Evolutionary conservation across 2,797 vertebrate species (phyloP).

Genomic region (Gobionotothen gibberifrons): DNA sequence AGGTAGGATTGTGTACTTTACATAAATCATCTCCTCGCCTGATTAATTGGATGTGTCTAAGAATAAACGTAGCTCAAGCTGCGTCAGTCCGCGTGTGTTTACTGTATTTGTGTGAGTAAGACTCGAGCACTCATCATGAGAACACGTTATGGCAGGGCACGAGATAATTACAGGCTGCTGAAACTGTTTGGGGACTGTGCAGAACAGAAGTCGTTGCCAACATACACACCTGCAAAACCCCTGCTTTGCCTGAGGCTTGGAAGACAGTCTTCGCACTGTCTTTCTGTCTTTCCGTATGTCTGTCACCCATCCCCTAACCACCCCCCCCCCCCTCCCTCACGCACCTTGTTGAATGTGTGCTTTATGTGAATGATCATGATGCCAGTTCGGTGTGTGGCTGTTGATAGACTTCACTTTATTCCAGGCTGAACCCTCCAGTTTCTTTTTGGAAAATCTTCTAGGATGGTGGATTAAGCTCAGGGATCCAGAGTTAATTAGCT

Average conservation of each 20-base stretch:
- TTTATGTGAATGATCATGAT: slow-evolving; percentile 64
- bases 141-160: slow-evolving; percentile 84
- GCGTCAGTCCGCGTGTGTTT: slow-evolving; percentile 61
- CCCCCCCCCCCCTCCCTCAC: slow-evolving; percentile 18
- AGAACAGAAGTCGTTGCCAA: slow-evolving; percentile 80
- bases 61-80: slow-evolving; percentile 45
- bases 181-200: slow-evolving; percentile 72
- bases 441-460: slow-evolving; percentile 57
- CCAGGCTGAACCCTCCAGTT: slow-evolving; percentile 52
- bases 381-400: slow-evolving; percentile 64
- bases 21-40: slow-evolving; percentile 68
- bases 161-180: slow-evolving; percentile 83
- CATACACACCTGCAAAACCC: slow-evolving; percentile 81
- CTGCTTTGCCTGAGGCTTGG: slow-evolving; percentile 72
- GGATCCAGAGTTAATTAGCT: slow-evolving; percentile 50
- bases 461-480: slow-evolving; percentile 55
- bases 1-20: slow-evolving; percentile 65
- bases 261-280: slow-evolving; percentile 73
- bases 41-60: slow-evolving; percentile 68
- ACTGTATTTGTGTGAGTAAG: slow-evolving; percentile 39
- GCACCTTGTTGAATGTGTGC: slow-evolving; percentile 65
- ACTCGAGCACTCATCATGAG: slow-evolving; percentile 58
- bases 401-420: slow-evolving; percentile 66
- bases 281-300: slow-evolving; percentile 52
- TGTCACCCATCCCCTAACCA: slow-evolving; percentile 38